A percentile compares a stretch with the other conserved stretches of the same genome.
phyloP scores from a whole-genome alignment of 2,888 invertebrate genomes.

The Oscheius sp. region DNA sequence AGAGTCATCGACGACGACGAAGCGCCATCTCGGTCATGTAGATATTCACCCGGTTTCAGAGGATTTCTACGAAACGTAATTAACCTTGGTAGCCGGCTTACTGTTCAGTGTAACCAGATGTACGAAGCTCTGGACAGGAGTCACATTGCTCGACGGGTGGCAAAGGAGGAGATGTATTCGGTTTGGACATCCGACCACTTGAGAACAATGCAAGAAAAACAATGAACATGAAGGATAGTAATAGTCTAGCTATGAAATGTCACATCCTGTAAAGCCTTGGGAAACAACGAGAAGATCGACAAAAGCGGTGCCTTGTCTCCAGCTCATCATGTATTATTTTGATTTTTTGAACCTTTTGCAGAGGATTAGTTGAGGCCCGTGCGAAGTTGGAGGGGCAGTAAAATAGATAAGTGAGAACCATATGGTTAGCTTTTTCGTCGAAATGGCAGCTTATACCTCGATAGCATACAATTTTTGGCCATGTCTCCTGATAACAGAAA shows the following conservation, averaged over 20 bases:
- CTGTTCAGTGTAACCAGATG: neutral
- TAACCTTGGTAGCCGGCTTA: too few species aligned
- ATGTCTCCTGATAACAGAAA: neutral
- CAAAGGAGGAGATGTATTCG: neutral
- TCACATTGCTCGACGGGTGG: neutral
- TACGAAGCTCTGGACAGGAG: neutral
- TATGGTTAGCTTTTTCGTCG: conserved; percentile 35
- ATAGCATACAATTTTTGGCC: neutral
- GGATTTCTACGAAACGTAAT: too few species aligned
- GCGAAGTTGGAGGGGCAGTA: conserved; percentile 8
- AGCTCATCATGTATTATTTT: too few species aligned
- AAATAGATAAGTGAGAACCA: conserved; percentile 1
- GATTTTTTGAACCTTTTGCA: too few species aligned
- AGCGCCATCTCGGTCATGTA: neutral
- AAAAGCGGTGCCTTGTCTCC: too few species aligned
- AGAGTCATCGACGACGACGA: neutral
- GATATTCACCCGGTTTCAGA: conserved; percentile 8
- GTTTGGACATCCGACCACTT: too few species aligned
- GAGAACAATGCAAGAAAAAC: too few species aligned
- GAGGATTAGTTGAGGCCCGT: too few species aligned
- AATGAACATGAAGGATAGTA: too few species aligned
- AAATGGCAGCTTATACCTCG: conserved; percentile 3
- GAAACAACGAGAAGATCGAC: too few species aligned
- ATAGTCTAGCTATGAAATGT: too few species aligned
- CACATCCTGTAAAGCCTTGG: too few species aligned